Conservation (phyloP, 2,797 vertebrate species). For the Pristis pectinata region DNA sequence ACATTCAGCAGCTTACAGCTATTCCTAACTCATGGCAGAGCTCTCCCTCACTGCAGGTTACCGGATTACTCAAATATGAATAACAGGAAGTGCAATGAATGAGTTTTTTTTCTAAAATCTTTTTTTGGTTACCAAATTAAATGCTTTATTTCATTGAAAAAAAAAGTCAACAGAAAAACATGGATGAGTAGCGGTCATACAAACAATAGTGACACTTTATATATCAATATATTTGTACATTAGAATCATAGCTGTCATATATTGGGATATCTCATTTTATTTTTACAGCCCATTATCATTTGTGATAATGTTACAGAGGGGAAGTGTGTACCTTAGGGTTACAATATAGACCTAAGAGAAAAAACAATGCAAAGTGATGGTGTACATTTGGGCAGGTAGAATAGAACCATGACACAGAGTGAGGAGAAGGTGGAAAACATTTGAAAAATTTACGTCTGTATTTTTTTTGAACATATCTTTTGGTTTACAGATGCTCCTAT, state of each 20-base stretch:
- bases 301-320: neutral
- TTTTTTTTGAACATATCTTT: neutral
- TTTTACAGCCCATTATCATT: neutral
- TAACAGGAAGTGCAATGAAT: neutral
- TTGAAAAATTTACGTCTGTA: neutral
- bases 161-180: no score
- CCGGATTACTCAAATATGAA: neutral
- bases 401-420: neutral
- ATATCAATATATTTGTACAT: no score
- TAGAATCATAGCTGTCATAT: no score
- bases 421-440: neutral
- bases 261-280: no score
- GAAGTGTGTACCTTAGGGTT: neutral
- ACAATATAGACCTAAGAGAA: neutral
- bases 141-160: no score
- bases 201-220: no score
- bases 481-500: neutral
- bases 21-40: neutral
- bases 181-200: no score
- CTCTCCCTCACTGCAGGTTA: neutral
- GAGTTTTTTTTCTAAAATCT: no score
- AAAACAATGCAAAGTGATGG: neutral
- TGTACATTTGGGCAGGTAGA: neutral
- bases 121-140: no score
- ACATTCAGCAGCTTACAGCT: neutral